These are phyloP conservation scores for Caenorhabditis uteleia DNA, from an alignment of 2,888 invertebrate species.

Conservation along the genomic window DNA sequence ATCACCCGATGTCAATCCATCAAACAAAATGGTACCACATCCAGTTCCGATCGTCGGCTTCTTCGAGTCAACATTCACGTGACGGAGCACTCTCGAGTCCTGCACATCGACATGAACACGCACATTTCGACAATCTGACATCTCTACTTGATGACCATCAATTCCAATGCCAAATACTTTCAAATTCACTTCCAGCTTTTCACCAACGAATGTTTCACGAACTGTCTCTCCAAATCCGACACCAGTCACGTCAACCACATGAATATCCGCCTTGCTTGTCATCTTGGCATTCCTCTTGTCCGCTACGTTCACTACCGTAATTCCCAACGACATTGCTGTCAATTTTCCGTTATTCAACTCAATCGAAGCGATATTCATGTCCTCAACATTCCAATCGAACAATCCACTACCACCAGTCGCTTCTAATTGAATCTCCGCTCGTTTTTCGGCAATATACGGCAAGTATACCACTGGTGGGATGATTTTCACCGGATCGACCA, in stretches of 20 bases:
- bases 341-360: conserved; percentile 47
- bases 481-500: conserved; percentile 55
- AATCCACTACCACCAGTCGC: conserved; percentile 58
- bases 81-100: conserved; percentile 39
- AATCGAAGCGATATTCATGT: conserved; percentile 44
- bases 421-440: conserved; percentile 12
- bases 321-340: conserved; percentile 45
- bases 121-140: conserved; percentile 54
- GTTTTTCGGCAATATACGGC: conserved; percentile 43
- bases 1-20: conserved; percentile 47
- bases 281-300: conserved; percentile 54
- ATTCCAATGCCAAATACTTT: conserved; percentile 36
- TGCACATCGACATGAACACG: conserved; percentile 34
- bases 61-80: conserved; percentile 24
- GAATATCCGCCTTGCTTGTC: conserved; percentile 38
- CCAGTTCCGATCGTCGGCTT: conserved; percentile 51
- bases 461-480: conserved; percentile 51
- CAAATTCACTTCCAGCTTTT: conserved; percentile 51
- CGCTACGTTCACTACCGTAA: conserved; percentile 42
- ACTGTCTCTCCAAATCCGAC: conserved; percentile 56
- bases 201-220: conserved; percentile 57
- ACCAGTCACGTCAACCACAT: conserved; percentile 48
- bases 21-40: conserved; percentile 54
- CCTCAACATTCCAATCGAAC: conserved; percentile 48
- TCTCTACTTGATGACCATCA: conserved; percentile 36